Evolutionary conservation across 2,888 invertebrate species (phyloP), one percentile per base, ranked within the genome.

Genomic region (Druceiella hillmani): DNA sequence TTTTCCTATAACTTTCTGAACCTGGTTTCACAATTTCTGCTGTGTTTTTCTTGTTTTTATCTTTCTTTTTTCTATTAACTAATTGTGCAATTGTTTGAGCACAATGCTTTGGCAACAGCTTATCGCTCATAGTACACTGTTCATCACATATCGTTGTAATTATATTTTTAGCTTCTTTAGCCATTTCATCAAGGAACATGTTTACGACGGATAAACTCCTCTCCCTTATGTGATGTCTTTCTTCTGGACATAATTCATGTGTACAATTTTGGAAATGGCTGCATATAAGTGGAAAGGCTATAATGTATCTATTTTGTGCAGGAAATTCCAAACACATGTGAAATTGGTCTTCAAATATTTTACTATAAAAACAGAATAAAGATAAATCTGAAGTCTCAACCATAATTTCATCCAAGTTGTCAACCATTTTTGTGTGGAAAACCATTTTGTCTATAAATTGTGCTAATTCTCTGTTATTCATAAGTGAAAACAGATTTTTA

Each of bases 291-390:
- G 99, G 99, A 62, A 99, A 99, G 34, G 97, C 93, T 48, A 98
- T 89, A 46, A 97, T 95, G 59, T 89, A 99, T 26, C 99, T 82
- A 64, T 94, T 94, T 66, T 99, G 99, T 13, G 97, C 95, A 17
- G 99, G 98, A 59, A 99, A 95, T 62, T 98, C 97, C 49, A 99
- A 73, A 64, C 98, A 98, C 90, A 94, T 92, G 56, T 94, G 94
- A 61, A 99, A 98, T 63, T 98, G 97, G 55, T 90, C 93, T 62
- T 98, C 94, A 66, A 98, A 97, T 61, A 93, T 89, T 68, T 90
- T 87, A 55, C 85, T 94, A 62, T 95, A 97, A 59, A 98, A 98
- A 61, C 98, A 99, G 61, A 98, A 98, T 46, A 98, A 83, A 1
- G 97, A 97, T 11, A 99, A 73, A 70, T 99, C 98, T 1, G 97